phyloP scores from a whole-genome alignment of 1,140 invertebrate species.

The Microplitis mediator region DNA sequence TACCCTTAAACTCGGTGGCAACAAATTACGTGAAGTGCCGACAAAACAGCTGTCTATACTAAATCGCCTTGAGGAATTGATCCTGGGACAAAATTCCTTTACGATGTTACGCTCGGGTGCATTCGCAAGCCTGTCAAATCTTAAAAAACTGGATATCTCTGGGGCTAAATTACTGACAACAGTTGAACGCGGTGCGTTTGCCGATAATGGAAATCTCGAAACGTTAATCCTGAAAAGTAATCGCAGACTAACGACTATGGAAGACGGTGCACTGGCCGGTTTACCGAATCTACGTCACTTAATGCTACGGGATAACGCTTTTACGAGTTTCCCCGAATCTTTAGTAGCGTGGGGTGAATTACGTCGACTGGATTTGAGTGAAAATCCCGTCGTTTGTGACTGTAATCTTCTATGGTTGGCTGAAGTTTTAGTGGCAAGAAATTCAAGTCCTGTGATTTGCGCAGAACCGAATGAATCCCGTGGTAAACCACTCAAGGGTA shows the following conservation, averaged over 20 bases:
- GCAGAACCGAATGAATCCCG: conserved; percentile 72
- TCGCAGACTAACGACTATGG: conserved; percentile 72
- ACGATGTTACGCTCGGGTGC: conserved; percentile 70
- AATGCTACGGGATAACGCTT: conserved; percentile 78
- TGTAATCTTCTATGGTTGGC: conserved; percentile 81
- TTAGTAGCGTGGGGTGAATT: conserved; percentile 80
- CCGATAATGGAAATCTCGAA: conserved; percentile 81
- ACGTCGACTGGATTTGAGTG: conserved; percentile 76
- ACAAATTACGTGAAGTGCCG: conserved; percentile 75
- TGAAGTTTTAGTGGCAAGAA: conserved; percentile 74
- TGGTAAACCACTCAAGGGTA: conserved; percentile 70
- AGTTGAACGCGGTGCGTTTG: conserved; percentile 77
- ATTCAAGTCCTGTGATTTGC: conserved; percentile 78
- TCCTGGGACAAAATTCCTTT: conserved; percentile 83
- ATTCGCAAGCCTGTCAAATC: conserved; percentile 77
- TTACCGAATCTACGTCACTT: conserved; percentile 78
- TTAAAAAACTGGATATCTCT: conserved; percentile 77
- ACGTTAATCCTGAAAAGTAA: conserved; percentile 77
- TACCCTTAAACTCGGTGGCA: conserved; percentile 78
- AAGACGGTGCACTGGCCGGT: conserved; percentile 76
- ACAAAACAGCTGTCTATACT: conserved; percentile 76
- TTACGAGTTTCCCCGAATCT: conserved; percentile 74
- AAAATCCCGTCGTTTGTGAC: conserved; percentile 83
- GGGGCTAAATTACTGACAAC: conserved; percentile 73
- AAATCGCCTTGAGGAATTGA: conserved; percentile 76